Percentiles rank a stretch among this genome's conserved stretches.
Evolutionary conservation across 2,888 invertebrate genomes (phyloP).

Genomic region (Meteorus cinctellus): DNA sequence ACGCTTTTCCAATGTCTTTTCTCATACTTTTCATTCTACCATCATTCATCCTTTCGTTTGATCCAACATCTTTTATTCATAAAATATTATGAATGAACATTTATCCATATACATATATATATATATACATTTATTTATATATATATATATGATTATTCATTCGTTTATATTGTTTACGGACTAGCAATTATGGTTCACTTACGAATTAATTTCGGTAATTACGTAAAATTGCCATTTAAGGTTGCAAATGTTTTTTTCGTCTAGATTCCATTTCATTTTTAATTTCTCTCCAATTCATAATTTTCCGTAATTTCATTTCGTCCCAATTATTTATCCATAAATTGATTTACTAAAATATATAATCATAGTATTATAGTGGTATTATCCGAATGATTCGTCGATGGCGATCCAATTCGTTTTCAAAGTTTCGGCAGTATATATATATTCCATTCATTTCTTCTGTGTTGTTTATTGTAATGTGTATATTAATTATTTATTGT

Average conservation of each 20-base stretch:
- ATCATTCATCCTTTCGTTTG: constrained; percentile 15
- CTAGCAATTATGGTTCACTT: constrained; percentile 66
- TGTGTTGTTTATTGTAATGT: neutral
- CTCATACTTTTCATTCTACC: constrained; percentile 38
- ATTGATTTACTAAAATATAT: constrained; percentile 65
- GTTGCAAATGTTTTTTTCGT: constrained; percentile 45
- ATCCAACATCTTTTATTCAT: constrained; percentile 28
- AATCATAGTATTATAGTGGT: constrained; percentile 60
- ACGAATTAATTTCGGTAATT: constrained; percentile 56
- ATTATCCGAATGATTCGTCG: constrained; percentile 47
- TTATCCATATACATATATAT: constrained; percentile 18
- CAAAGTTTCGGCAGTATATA: constrained; percentile 4
- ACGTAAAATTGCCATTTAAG: constrained; percentile 55
- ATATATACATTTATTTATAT: constrained; percentile 37
- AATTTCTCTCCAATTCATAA: constrained; percentile 3
- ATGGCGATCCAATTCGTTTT: constrained; percentile 19
- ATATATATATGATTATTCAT: constrained; percentile 44
- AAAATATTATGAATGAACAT: neutral
- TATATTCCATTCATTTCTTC: neutral
- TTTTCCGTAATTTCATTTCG: neutral
- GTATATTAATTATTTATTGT: neutral
- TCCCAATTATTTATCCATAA: constrained; percentile 54
- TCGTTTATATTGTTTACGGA: constrained; percentile 59
- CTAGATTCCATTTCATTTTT: constrained; percentile 36
- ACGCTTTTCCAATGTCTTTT: constrained; percentile 12